A percentile compares a stretch with the other conserved stretches of the same genome.
phyloP scores from a whole-genome alignment of 1,140 invertebrate species.

The Heliothis virescens region DNA sequence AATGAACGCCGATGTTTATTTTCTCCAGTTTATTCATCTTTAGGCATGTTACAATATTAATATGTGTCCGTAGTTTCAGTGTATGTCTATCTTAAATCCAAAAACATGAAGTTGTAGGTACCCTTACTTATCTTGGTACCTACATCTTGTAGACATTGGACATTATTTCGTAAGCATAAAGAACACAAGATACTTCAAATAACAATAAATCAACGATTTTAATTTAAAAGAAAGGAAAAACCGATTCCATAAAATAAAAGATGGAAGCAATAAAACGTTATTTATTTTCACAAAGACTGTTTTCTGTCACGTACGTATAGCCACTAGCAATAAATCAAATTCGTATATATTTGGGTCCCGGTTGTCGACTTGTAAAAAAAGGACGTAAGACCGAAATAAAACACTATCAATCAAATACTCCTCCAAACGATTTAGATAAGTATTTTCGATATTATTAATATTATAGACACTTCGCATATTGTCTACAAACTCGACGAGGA shows the following conservation, averaged over 20 bases:
- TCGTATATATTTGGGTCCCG: conserved; percentile 38
- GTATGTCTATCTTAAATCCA: too few species aligned
- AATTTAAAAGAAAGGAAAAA: not conserved
- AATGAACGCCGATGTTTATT: not conserved
- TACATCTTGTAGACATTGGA: not conserved
- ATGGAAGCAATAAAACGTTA: not conserved
- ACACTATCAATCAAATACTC: conserved; percentile 21
- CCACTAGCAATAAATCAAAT: conserved; percentile 17
- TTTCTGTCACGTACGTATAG: conserved; percentile 8
- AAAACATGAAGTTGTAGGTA: too few species aligned
- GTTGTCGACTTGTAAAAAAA: not conserved
- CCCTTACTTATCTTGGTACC: too few species aligned
- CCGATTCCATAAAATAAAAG: not conserved
- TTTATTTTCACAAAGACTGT: conserved; percentile 3
- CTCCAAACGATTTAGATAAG: not conserved
- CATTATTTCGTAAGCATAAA: not conserved
- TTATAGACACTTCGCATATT: conserved; percentile 1
- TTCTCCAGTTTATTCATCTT: too few species aligned
- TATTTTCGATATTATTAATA: conserved; percentile 8
- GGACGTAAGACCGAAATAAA: conserved; percentile 17
- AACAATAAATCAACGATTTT: not conserved
- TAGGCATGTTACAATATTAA: too few species aligned
- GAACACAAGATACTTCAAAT: not conserved
- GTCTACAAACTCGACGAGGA: not conserved
- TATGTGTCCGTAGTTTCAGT: too few species aligned